These are phyloP conservation scores for Leptogaster cylindrica DNA, from an alignment of 2,888 invertebrate genomes.

Conservation along the genomic window DNA sequence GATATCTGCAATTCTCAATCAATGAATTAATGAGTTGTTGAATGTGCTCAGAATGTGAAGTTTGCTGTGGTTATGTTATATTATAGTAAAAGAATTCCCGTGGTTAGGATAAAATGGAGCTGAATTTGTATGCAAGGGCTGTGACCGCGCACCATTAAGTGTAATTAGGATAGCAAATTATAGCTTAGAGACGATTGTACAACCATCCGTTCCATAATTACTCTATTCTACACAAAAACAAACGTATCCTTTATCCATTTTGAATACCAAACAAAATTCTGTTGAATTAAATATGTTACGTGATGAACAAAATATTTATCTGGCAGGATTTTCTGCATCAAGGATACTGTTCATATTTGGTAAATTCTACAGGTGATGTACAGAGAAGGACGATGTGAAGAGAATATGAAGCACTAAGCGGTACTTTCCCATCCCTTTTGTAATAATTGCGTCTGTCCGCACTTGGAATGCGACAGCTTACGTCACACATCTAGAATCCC, in stretches of 20 bases:
- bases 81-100: no score
- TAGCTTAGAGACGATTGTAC: slow-evolving; percentile 17
- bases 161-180: slow-evolving; percentile 6
- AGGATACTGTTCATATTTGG: not conserved
- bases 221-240: slow-evolving; percentile 41
- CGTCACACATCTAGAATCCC: no score
- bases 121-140: not conserved
- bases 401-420: no score
- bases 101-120: no score
- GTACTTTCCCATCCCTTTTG: no score
- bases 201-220: slow-evolving; percentile 29
- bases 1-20: not conserved
- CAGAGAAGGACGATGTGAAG: no score
- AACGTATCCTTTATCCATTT: slow-evolving; percentile 14
- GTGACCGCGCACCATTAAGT: not conserved
- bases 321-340: not conserved
- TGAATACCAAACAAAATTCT: slow-evolving; percentile 31
- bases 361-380: slow-evolving; percentile 25
- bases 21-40: slow-evolving; percentile 27
- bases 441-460: no score
- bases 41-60: not conserved
- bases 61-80: not conserved
- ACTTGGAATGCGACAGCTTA: no score
- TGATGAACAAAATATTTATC: not conserved
- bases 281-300: not conserved